A percentile compares a stretch with the other conserved stretches of the same genome.
Conservation (phyloP, 1,140 invertebrate species). For the Cydia fagiglandana region DNA sequence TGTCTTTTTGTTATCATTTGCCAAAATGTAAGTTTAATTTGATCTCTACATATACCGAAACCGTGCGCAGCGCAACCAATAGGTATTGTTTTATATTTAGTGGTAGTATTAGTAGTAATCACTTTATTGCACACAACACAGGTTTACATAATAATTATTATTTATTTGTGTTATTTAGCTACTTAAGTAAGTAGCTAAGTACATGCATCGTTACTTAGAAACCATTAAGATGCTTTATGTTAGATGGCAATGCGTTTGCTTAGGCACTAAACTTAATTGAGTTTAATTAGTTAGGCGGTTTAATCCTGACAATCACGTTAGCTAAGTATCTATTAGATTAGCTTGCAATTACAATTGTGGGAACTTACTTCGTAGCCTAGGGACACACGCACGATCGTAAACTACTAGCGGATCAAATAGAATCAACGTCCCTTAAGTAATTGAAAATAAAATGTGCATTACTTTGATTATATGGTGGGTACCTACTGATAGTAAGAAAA, state of each 20-base stretch:
- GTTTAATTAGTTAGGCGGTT: slow-evolving; percentile 24
- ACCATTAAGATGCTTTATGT: neutral
- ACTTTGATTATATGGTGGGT: neutral
- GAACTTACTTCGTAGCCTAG: neutral
- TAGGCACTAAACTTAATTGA: slow-evolving; percentile 8
- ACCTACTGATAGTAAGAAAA: too few species aligned
- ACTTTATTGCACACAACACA: too few species aligned
- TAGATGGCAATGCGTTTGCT: neutral
- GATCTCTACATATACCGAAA: too few species aligned
- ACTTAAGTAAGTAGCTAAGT: neutral
- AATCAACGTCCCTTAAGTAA: slow-evolving; percentile 5
- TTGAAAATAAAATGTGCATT: neutral
- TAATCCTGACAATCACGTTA: slow-evolving; percentile 17
- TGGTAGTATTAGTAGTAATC: too few species aligned
- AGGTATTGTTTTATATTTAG: too few species aligned
- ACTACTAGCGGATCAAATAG: neutral
- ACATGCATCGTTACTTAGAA: neutral
- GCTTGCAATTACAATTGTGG: slow-evolving; percentile 12
- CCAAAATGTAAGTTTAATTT: too few species aligned
- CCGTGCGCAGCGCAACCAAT: too few species aligned
- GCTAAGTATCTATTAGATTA: slow-evolving; percentile 22
- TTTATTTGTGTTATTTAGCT: neutral
- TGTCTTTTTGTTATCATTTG: too few species aligned
- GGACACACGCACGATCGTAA: neutral
- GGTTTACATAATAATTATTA: too few species aligned